A percentile compares a stretch with the other conserved stretches of the same genome.
phyloP scores from a whole-genome alignment of 2,797 vertebrate genomes.

The Labroides dimidiatus region DNA sequence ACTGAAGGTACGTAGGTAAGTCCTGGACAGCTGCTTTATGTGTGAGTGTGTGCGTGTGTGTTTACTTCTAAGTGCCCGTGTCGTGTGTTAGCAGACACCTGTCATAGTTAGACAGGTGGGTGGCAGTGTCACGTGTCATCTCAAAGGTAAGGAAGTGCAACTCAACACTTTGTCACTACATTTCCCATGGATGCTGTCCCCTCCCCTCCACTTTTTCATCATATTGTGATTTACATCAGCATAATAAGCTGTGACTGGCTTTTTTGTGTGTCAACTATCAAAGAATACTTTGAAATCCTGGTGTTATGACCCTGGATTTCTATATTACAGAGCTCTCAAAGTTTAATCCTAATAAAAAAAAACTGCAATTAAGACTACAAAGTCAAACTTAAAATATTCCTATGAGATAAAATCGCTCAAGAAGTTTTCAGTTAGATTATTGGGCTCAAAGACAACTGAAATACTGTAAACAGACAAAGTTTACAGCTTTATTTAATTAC shows the following conservation, averaged over 20 bases:
- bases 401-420: background rate
- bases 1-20: slow-evolving; percentile 28
- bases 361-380: background rate
- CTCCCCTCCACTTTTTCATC: slow-evolving; percentile 40
- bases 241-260: slow-evolving; percentile 50
- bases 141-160: slow-evolving; percentile 71
- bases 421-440: background rate
- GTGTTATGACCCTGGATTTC: background rate
- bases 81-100: slow-evolving; percentile 60
- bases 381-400: background rate
- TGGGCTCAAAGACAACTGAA: slow-evolving; percentile 5
- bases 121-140: slow-evolving; percentile 72
- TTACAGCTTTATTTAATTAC: background rate
- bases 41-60: slow-evolving; percentile 35
- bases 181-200: slow-evolving; percentile 55
- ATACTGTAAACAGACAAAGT: slow-evolving; percentile 7
- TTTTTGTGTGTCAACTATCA: slow-evolving; percentile 45
- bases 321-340: slow-evolving; percentile 1
- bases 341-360: background rate
- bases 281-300: slow-evolving; percentile 46
- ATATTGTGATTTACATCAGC: slow-evolving; percentile 62
- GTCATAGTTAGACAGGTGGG: slow-evolving; percentile 72
- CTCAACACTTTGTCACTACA: slow-evolving; percentile 64
- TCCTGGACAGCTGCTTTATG: too few species aligned
- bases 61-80: slow-evolving; percentile 27